Percentiles rank a stretch among this genome's conserved stretches.
Evolutionary conservation across 2,797 vertebrate genomes (phyloP).

Genomic region (Diglossa cyanea): DNA sequence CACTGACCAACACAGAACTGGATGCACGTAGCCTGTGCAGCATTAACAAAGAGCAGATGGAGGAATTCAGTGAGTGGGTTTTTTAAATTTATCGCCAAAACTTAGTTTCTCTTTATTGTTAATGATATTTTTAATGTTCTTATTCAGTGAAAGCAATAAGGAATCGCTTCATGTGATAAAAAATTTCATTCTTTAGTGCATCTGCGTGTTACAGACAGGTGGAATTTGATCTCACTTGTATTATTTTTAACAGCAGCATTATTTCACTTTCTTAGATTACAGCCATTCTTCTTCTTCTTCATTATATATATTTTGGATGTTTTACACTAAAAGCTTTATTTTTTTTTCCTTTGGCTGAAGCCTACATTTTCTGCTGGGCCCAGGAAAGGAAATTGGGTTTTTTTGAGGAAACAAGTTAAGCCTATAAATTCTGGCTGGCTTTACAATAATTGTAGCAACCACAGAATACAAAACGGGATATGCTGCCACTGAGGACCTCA

Average conservation of each 20-base stretch:
- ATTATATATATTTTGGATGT: not conserved
- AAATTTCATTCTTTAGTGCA: not conserved
- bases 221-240: not conserved
- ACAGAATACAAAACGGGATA: not conserved
- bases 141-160: not conserved
- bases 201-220: not conserved
- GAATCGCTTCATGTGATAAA: not conserved
- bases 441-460: not conserved
- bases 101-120: not conserved
- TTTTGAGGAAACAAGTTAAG: not conserved
- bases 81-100: not conserved
- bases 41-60: not conserved
- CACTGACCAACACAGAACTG: not conserved
- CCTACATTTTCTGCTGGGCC: not conserved
- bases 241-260: not conserved
- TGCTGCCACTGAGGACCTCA: not conserved
- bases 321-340: not conserved
- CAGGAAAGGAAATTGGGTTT: not conserved
- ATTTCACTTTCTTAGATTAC: not conserved
- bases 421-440: not conserved
- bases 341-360: not conserved
- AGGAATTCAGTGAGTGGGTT: not conserved
- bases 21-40: accelerated
- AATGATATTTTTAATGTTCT: not conserved
- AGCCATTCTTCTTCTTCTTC: not conserved